Percentiles rank a stretch among this genome's conserved stretches.
These are phyloP conservation scores for Andricus quercusramuli DNA, from an alignment of 2,888 invertebrate species.

Conservation along the genomic window DNA sequence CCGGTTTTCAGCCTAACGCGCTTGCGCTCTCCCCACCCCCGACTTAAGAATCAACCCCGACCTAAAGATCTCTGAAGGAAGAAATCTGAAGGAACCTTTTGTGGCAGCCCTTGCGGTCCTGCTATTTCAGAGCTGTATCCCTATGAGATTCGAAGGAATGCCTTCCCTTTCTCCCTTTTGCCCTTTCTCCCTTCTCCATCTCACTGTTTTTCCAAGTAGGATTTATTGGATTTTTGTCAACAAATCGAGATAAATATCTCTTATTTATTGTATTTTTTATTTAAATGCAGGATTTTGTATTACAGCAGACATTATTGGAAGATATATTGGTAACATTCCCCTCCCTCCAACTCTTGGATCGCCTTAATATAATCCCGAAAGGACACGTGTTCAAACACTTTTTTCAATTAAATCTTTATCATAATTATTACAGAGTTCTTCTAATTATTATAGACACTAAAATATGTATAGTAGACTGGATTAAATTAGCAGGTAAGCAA, in stretches of 20 bases:
- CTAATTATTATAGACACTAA: neutral
- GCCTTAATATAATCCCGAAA: too few species aligned
- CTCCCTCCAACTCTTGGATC: too few species aligned
- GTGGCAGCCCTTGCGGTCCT: slow-evolving; percentile 35
- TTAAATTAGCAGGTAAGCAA: neutral
- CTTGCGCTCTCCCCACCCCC: slow-evolving; percentile 70
- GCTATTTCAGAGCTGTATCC: slow-evolving; percentile 3
- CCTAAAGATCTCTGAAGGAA: slow-evolving; percentile 48
- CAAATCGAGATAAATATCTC: neutral
- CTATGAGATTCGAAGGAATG: neutral
- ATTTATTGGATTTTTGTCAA: neutral
- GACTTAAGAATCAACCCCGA: slow-evolving; percentile 72
- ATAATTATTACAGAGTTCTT: neutral
- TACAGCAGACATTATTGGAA: too few species aligned
- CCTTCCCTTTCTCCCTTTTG: neutral
- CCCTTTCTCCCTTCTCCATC: neutral
- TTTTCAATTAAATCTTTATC: neutral
- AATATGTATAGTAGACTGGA: neutral
- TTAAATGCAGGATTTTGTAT: too few species aligned
- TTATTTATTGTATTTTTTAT: too few species aligned
- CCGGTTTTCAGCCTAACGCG: slow-evolving; percentile 56
- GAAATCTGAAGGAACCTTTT: slow-evolving; percentile 45
- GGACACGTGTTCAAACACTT: too few species aligned
- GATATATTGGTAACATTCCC: too few species aligned
- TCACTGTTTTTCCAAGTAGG: neutral